Base-by-base conservation (phyloP, 2,888 invertebrate species). In the Urechis unicinctus region DNA sequence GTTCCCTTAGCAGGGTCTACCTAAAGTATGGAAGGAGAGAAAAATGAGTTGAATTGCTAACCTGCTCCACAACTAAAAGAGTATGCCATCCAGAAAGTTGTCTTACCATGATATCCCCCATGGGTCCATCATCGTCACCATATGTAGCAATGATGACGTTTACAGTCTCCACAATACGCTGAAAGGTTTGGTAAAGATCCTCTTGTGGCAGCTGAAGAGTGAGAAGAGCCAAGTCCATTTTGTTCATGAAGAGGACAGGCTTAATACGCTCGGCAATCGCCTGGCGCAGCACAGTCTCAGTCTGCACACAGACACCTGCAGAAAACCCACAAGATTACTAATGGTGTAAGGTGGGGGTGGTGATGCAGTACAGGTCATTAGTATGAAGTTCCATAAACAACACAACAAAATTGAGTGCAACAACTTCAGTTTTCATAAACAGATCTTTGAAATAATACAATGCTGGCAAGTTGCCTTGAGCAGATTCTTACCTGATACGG, bases 231-330 rank as follows among this genome's bases (percentile, higher is more conserved):
- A 98, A 89, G 84, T 99, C 99, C 97, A 99, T 97, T 83, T 99
- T 99, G 89, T 99, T 99, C 97, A 99, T 97, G 88, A 99, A 98
- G 72, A 99, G 84, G 68, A 99, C 92, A 56, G 99, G 98, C 88
- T 96, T 97, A 75, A 99, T 99, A 77, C 98, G 89, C 83, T 99
- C 98, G 62, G 95, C 94, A 76, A 99, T 99, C 62, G 98, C 98
- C 81, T 99, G 99, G 83, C 98, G 91, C 72, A 99, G 84, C 58
- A 99, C 99, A 73, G 98, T 97, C 82, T 99, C 98, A 41, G 98
- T 99, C 82, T 99, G 98, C 69, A 99, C 98, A 78, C 98, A 98
- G 66, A 99, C 98, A 84, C 98, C 97, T 92, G 44, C 24, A 31
- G 48, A 45, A 26, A 47, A 45, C 9, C n/a, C n/a, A n/a, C n/a